A percentile compares a stretch with the other conserved stretches of the same genome.
Conservation (phyloP, 2,888 invertebrate species). For the Phania funesta region DNA sequence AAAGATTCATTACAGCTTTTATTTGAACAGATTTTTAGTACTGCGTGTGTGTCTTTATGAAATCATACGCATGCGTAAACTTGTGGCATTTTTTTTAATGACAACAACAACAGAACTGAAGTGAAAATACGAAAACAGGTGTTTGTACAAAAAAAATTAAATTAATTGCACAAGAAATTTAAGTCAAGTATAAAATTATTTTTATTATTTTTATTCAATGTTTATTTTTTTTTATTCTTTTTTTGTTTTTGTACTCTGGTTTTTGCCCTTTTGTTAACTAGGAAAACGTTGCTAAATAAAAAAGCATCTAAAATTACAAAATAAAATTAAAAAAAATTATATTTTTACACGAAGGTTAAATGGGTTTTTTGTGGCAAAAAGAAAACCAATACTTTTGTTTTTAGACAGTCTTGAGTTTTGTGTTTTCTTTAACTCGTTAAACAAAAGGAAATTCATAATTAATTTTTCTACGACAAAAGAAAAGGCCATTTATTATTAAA, state of each 20-base stretch:
- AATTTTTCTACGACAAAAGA: too few relatives aligned
- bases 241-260: constrained; percentile 16
- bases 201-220: constrained; percentile 3
- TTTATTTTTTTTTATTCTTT: not conserved
- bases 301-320: not conserved
- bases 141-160: constrained; percentile 2
- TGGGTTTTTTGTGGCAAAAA: not conserved
- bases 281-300: not conserved
- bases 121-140: constrained; percentile 45
- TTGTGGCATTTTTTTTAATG: constrained; percentile 1
- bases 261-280: not conserved
- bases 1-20: constrained; percentile 22
- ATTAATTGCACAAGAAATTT: constrained; percentile 39
- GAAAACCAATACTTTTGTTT: too few relatives aligned
- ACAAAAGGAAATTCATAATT: too few relatives aligned
- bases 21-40: constrained; percentile 17
- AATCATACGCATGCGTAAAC: constrained; percentile 46
- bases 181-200: constrained; percentile 63
- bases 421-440: too few relatives aligned
- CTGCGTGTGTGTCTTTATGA: constrained; percentile 32
- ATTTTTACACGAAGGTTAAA: not conserved
- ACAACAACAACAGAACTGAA: not conserved
- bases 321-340: not conserved
- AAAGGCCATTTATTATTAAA: too few relatives aligned
- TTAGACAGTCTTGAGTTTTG: too few relatives aligned